Conservation (phyloP, 23 tunicate species). For the Trididemnum miniatum region DNA sequence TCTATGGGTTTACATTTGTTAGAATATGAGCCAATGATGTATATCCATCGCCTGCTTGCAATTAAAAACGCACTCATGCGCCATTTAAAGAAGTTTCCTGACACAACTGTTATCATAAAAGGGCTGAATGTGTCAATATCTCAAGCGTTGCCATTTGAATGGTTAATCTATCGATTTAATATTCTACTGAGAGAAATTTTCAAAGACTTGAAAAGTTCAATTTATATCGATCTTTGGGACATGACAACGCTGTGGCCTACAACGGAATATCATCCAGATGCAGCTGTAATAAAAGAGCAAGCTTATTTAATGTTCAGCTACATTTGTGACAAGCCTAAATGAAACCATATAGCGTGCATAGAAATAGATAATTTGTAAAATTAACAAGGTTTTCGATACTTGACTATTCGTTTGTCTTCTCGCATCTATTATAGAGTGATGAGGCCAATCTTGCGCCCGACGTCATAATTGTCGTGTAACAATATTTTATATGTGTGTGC, state of each 20-base stretch:
- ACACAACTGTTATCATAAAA: conserved; percentile 1
- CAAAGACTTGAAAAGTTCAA: not conserved
- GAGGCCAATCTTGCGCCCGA: too few species aligned
- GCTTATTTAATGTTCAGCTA: not conserved
- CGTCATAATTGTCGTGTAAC: too few species aligned
- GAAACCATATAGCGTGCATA: too few species aligned
- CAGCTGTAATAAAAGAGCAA: not conserved
- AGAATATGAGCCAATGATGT: conserved; percentile 7
- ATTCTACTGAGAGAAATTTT: not conserved
- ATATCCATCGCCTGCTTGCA: not conserved
- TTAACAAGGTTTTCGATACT: too few species aligned
- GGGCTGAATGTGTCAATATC: conserved; percentile 8
- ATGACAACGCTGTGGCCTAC: conserved; percentile 24
- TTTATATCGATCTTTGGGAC: conserved; percentile 17
- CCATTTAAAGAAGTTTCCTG: not conserved
- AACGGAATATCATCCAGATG: not conserved
- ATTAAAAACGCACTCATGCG: conserved; percentile 15
- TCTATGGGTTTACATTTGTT: conserved; percentile 24
- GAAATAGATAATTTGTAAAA: too few species aligned
- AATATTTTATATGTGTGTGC: too few species aligned
- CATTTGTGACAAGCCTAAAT: too few species aligned
- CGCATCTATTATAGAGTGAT: too few species aligned
- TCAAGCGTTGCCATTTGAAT: not conserved
- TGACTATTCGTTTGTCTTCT: too few species aligned
- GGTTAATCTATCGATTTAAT: not conserved